Base-by-base conservation (phyloP, 92 coral and sea anemone species). In the Palythoa heliodiscus region DNA sequence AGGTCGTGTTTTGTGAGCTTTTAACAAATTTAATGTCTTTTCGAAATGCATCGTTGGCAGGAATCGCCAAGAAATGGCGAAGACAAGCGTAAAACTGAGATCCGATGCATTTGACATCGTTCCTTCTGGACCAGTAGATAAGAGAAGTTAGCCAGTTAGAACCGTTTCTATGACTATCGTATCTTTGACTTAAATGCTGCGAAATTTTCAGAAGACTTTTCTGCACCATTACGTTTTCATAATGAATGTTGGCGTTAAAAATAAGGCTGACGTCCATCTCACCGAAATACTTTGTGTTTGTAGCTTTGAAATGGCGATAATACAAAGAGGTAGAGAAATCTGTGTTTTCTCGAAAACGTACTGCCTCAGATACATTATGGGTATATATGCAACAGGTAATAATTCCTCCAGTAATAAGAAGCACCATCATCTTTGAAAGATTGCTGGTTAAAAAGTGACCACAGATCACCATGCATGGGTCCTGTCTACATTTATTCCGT, bases 101-200 rank as follows among this genome's bases (percentile, higher is more conserved):
- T 38, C 58, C 89, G 11, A 61, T 35, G 83, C 95, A 92, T 47
- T 69, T 61, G 29, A 54, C 57, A n/a, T 60, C 76, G n/a, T 81
- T 77, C 37, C 17, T 35, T 1, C 53, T 60, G 4, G 77, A 75
- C 95, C 95, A 92, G 70, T 38, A 20, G 13, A 64, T 60, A 14
- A 89, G 68, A 8, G 90, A 87, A 10, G 84, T 66, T 15, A 92
- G 61, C 95, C 95, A 92, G 72, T 85, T 75, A 14, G 55, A 57
- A 50, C 82, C 3, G 71, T 12, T 70, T 47, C 83, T 78, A 22
- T 48, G 23, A 74, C 77, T 75, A 52, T 37, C 23, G 22, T 54
- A 82, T 40, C 39, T 63, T 2, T 23, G 24, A 50, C 82, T 76
- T 20, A 90, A 55, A 5, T 61, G 25, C 24, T 80, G 50, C n/a